A percentile compares a stretch with the other conserved stretches of the same genome.
phyloP scores from a whole-genome alignment of 2,888 invertebrate genomes.

The Chaetoderma sp. region DNA sequence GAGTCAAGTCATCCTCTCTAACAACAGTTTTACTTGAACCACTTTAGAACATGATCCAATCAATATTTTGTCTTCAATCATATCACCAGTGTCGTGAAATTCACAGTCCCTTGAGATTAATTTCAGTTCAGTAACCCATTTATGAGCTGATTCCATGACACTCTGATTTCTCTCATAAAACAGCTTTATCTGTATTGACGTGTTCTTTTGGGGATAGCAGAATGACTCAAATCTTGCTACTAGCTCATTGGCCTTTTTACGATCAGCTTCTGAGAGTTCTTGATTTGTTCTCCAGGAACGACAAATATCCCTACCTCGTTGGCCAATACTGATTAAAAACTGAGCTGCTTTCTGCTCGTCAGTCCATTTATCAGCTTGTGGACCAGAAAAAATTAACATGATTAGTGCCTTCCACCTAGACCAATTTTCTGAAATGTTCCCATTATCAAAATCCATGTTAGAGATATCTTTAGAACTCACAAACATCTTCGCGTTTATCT shows the following conservation, averaged over 20 bases:
- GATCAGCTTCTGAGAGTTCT: background rate
- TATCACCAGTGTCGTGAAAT: background rate
- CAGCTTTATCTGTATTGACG: slow-evolving; percentile 5
- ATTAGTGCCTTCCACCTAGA: too few species aligned
- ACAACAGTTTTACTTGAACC: slow-evolving; percentile 8
- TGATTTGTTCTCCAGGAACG: background rate
- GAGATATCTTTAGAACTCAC: too few species aligned
- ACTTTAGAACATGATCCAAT: background rate
- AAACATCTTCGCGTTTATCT: too few species aligned
- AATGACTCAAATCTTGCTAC: slow-evolving; percentile 1
- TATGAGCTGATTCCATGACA: slow-evolving; percentile 5
- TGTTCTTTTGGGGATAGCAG: slow-evolving; percentile 17
- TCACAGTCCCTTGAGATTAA: slow-evolving; percentile 1
- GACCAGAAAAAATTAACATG: too few species aligned
- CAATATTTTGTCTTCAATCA: background rate
- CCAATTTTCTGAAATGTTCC: too few species aligned
- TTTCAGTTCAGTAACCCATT: slow-evolving; percentile 11
- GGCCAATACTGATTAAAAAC: slow-evolving; percentile 1
- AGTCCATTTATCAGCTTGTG: too few species aligned
- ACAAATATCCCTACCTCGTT: background rate
- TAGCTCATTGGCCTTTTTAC: background rate
- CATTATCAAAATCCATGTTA: too few species aligned
- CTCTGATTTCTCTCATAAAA: slow-evolving; percentile 8
- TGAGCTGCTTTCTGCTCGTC: too few species aligned
- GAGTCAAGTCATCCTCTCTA: too few species aligned